Conservation (phyloP, 2,113 vertebrate genomes). For the Artemisiospiza belli region DNA sequence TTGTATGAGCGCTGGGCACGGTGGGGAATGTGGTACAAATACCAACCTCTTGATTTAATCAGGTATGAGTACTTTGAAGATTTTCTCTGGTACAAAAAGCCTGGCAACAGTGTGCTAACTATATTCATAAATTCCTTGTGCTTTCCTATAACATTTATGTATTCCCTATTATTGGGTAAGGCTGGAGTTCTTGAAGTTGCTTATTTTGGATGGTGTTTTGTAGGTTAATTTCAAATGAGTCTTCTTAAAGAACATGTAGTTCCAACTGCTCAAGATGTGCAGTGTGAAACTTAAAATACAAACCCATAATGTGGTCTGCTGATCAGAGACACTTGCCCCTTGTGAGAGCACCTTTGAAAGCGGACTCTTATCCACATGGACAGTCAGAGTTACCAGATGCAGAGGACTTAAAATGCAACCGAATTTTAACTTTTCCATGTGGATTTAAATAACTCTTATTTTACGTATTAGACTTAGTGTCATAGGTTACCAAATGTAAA, state of each 20-base stretch:
- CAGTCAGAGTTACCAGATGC: background rate
- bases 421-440: background rate
- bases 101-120: background rate
- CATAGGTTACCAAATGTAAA: background rate
- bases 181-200: background rate
- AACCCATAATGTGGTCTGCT: background rate
- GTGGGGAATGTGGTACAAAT: conserved; percentile 99
- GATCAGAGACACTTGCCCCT: background rate
- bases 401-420: background rate
- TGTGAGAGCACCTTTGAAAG: background rate
- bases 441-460: background rate
- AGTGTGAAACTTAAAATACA: background rate
- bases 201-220: background rate
- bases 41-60: conserved; percentile 96
- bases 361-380: background rate
- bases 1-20: conserved; percentile 97
- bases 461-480: background rate
- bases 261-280: background rate
- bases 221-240: background rate
- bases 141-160: background rate
- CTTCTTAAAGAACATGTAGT: background rate
- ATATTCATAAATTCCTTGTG: background rate
- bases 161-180: background rate
- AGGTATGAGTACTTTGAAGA: conserved; percentile 76
- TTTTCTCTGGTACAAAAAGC: background rate